These are phyloP conservation scores for Hypotaenidia philippensis DNA, from an alignment of 2,797 vertebrate genomes.

Conservation along the genomic window DNA sequence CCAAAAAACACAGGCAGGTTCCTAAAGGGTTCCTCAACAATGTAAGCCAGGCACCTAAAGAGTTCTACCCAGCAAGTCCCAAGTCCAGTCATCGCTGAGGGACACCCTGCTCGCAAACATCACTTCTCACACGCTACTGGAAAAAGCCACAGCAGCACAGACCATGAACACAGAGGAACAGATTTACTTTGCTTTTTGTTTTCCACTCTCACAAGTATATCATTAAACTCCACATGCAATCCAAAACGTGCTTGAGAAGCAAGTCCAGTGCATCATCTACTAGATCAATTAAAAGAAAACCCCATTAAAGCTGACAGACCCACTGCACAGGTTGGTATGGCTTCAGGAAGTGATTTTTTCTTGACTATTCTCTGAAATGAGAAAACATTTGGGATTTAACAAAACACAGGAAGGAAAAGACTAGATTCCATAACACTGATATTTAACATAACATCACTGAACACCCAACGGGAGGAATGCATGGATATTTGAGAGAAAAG, in stretches of 20 bases:
- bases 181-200: neutral
- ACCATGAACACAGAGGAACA: neutral
- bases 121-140: neutral
- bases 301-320: neutral
- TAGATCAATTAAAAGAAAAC: neutral
- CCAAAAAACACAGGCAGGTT: neutral
- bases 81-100: neutral
- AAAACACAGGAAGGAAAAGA: neutral
- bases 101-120: neutral
- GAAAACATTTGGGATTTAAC: neutral
- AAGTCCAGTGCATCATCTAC: neutral
- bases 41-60: neutral
- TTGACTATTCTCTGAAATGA: neutral
- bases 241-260: neutral
- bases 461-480: neutral
- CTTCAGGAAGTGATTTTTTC: neutral
- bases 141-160: neutral
- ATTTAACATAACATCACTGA: neutral
- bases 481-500: neutral
- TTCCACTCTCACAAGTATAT: neutral
- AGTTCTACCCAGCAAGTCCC: neutral
- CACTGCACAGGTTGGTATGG: neutral
- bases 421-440: neutral
- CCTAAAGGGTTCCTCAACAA: neutral
- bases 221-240: neutral